These are phyloP conservation scores for Spatulosminthurus flaviceps DNA, from an alignment of 2,888 invertebrate genomes.

Conservation along the genomic window DNA sequence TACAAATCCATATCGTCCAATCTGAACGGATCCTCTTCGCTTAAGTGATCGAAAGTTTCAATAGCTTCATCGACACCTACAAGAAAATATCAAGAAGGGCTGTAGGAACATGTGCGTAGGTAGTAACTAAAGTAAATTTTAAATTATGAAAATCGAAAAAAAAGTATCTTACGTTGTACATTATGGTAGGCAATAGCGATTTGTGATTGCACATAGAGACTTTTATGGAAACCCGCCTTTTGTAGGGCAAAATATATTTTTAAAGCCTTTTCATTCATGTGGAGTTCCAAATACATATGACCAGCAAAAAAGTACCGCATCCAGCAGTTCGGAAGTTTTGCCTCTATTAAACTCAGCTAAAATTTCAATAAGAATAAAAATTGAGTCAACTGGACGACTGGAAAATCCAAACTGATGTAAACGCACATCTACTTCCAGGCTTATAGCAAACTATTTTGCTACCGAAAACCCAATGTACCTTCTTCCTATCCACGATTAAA, in stretches of 20 bases:
- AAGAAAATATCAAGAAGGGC: conserved; percentile 26
- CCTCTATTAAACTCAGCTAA: conserved; percentile 67
- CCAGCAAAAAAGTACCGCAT: conserved; percentile 92
- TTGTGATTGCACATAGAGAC: conserved; percentile 89
- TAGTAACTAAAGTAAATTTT: too few species aligned
- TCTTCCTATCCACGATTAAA: conserved; percentile 83
- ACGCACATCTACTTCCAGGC: too few species aligned
- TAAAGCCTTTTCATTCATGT: conserved; percentile 76
- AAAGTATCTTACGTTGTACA: conserved; percentile 81
- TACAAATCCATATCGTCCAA: conserved; percentile 96
- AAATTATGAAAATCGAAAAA: too few species aligned
- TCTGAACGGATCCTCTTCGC: conserved; percentile 88
- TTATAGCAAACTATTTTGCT: too few species aligned
- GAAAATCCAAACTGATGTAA: too few species aligned
- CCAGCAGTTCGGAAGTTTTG: conserved; percentile 83
- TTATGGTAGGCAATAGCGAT: conserved; percentile 93
- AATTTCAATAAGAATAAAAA: background rate
- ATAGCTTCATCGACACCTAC: conserved; percentile 91
- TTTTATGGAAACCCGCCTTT: conserved; percentile 83
- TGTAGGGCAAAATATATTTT: conserved; percentile 71
- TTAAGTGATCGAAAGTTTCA: conserved; percentile 82
- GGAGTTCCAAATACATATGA: conserved; percentile 87
- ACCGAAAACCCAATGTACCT: conserved; percentile 66
- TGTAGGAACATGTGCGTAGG: too few species aligned
- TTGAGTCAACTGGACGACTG: too few species aligned